These are phyloP conservation scores for Arge pagana DNA, from an alignment of 2,888 invertebrate genomes.

Conservation along the genomic window DNA sequence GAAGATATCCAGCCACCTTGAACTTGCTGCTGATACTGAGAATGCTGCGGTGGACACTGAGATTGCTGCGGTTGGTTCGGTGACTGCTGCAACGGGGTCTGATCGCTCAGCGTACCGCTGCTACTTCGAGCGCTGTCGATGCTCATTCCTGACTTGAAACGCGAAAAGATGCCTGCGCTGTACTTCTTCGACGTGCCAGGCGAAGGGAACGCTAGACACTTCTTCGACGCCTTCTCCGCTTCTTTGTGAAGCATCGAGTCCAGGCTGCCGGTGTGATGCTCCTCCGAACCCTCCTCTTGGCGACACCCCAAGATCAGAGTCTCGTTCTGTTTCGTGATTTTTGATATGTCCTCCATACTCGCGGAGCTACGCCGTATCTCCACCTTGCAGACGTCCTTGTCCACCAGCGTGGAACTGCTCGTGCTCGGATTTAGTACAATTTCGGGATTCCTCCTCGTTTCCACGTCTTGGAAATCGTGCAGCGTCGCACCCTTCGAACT, in stretches of 20 bases:
- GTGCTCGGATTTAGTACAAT: conserved; percentile 45
- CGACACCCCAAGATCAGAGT: conserved; percentile 40
- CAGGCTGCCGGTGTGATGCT: conserved; percentile 51
- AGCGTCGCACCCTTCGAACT: conserved; percentile 34
- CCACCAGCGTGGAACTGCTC: conserved; percentile 39
- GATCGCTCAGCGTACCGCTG: conserved; percentile 49
- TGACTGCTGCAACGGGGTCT: conserved; percentile 35
- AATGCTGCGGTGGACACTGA: no score
- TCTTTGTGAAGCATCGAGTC: conserved; percentile 55
- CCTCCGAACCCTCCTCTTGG: conserved; percentile 47
- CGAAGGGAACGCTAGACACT: conserved; percentile 33
- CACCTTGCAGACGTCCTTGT: conserved; percentile 43
- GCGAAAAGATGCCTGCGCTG: conserved; percentile 49
- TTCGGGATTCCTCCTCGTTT: conserved; percentile 41
- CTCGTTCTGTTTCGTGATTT: conserved; percentile 52
- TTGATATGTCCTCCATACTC: conserved; percentile 56
- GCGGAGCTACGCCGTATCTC: conserved; percentile 54
- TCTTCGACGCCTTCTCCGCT: conserved; percentile 38
- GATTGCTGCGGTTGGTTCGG: conserved; percentile 37
- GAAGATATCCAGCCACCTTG: conserved; percentile 55
- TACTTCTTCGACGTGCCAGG: conserved; percentile 45
- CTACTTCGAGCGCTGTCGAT: conserved; percentile 50
- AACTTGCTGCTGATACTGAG: conserved; percentile 32
- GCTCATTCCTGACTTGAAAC: conserved; percentile 54
- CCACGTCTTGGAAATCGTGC: conserved; percentile 34